Base-by-base conservation (phyloP, 2,888 invertebrate species). In the Andricus curvator region DNA sequence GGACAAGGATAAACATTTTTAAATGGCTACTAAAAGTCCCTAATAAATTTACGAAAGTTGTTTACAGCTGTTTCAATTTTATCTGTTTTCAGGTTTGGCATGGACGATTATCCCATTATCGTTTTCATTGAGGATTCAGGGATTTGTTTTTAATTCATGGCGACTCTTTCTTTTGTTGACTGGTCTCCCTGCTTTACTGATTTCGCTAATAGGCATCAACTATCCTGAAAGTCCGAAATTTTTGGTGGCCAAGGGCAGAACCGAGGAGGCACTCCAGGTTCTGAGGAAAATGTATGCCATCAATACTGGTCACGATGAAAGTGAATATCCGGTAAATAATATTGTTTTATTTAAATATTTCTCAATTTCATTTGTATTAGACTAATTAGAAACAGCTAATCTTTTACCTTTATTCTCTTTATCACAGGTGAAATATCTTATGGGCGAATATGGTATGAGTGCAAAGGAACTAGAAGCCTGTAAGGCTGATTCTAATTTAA, bases 181-280 rank as follows among this genome's bases (percentile, higher is more conserved):
- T 81, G 94, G 95, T 0, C 60, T 96, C 4, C 95, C 97, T 0
- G 95, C 95, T 86, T 88, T 96, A 0, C 76, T 96, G 0, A 94
- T 95, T 0, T 94, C 95, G 0, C 62, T 95, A 0, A 93, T 95
- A 20, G 92, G 96, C 20, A 89, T 94, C 11, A 93, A 93, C 67
- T 94, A 96, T 20, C 97, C 97, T 0, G 97, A 97, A 90, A 97
- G 96, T 83, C 97, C 97, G 0, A 96, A 97, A 91, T 97, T 96
- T 90, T 93, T 96, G 65, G 93, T 95, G 62, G 94, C 95, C 0
- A 95, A 94, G 78, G 95, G 96, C 0, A 93, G 94, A 79, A 91
- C 94, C 1, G 94, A 94, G 0, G 94, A 94, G 65, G 95, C 96
- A 0, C 89, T 97, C 74, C 85, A 90, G 64, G 94, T 96, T 44